A percentile compares a stretch with the other conserved stretches of the same genome.
phyloP scores from a whole-genome alignment of 2,888 invertebrate species.

The Actias luna region DNA sequence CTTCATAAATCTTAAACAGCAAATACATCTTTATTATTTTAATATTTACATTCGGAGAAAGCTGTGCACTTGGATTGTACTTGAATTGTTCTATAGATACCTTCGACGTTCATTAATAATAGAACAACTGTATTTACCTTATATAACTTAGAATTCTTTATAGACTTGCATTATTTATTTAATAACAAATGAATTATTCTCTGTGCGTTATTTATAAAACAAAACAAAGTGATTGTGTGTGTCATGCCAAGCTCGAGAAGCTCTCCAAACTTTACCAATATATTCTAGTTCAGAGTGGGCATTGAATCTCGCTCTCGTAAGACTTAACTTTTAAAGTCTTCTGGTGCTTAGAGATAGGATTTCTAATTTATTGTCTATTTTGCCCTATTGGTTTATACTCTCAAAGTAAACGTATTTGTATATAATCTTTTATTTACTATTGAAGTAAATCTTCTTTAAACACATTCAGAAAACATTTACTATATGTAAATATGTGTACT shows the following conservation, averaged over 20 bases:
- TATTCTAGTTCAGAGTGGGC: constrained; percentile 28
- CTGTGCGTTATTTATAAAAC: constrained; percentile 10
- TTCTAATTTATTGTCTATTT: not conserved
- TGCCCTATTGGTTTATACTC: not conserved
- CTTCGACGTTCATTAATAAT: not conserved
- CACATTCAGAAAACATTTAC: too few relatives aligned
- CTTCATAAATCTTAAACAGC: not conserved
- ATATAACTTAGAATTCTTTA: not conserved
- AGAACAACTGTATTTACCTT: not conserved
- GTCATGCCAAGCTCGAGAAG: constrained; percentile 35
- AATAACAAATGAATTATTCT: not conserved
- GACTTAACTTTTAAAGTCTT: constrained; percentile 11
- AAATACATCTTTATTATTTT: not conserved
- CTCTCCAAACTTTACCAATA: constrained; percentile 59
- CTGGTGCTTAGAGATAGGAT: constrained; percentile 5
- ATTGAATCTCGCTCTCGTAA: constrained; percentile 32
- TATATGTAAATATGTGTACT: too few relatives aligned
- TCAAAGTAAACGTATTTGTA: too few relatives aligned
- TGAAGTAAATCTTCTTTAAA: too few relatives aligned
- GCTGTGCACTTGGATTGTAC: not conserved
- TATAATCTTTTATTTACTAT: too few relatives aligned
- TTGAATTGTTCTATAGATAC: not conserved
- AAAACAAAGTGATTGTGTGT: constrained; percentile 33
- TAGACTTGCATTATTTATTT: not conserved
- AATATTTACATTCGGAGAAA: not conserved